Conservation (phyloP, 2,888 invertebrate genomes). For the Drosophila percnosoma region DNA sequence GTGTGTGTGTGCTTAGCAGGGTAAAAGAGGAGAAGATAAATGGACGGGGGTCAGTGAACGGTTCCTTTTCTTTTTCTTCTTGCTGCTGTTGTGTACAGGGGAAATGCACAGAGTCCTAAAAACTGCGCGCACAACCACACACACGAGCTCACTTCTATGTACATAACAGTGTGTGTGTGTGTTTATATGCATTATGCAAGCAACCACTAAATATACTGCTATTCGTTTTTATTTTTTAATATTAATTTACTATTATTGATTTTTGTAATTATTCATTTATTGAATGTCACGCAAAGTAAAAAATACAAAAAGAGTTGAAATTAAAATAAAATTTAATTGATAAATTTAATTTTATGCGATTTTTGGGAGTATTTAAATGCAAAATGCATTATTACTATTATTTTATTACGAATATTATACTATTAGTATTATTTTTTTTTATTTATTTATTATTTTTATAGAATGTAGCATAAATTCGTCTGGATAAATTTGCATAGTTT, state of each 20-base stretch:
- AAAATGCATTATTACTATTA: background rate
- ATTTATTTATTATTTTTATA: background rate
- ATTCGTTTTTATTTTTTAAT: background rate
- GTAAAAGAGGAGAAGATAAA: slow-evolving; percentile 14
- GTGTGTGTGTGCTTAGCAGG: slow-evolving; percentile 15
- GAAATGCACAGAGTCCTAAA: slow-evolving; percentile 20
- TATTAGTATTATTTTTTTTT: background rate
- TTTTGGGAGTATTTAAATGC: background rate
- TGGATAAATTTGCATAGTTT: background rate
- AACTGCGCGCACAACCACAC: slow-evolving; percentile 15
- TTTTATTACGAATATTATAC: background rate
- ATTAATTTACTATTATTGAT: background rate
- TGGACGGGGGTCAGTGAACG: slow-evolving; percentile 43
- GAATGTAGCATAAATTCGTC: background rate
- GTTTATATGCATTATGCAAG: background rate
- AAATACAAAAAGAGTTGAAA: background rate
- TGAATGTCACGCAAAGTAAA: background rate
- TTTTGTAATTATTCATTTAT: background rate
- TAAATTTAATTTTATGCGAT: background rate
- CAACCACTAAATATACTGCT: background rate
- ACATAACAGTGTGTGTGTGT: background rate
- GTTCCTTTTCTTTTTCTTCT: background rate
- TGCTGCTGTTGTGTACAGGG: slow-evolving; percentile 19
- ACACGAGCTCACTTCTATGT: background rate
- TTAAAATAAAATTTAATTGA: background rate